Conservation (phyloP, 1,140 invertebrate genomes). For the Lordiphosa mommai region DNA sequence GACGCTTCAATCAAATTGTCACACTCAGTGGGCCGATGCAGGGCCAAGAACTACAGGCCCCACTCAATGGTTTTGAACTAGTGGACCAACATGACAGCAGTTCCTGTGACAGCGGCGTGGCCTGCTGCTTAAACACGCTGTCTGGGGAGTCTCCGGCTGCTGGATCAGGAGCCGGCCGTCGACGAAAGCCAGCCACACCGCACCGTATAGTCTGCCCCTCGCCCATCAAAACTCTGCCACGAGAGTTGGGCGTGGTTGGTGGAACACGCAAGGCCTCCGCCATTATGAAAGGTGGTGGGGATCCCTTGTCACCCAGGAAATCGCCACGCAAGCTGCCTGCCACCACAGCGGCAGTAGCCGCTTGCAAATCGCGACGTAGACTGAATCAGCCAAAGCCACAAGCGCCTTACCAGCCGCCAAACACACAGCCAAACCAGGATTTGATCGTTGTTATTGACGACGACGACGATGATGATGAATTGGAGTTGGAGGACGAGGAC, state of each 20-base stretch:
- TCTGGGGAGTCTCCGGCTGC: slow-evolving; percentile 27
- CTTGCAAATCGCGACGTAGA: slow-evolving; percentile 72
- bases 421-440: slow-evolving; percentile 27
- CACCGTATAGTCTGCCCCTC: slow-evolving; percentile 78
- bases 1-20: slow-evolving; percentile 77
- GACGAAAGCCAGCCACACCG: slow-evolving; percentile 75
- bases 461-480: slow-evolving; percentile 33
- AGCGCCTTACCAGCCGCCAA: slow-evolving; percentile 57
- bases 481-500: slow-evolving; percentile 55
- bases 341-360: slow-evolving; percentile 35
- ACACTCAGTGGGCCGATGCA: slow-evolving; percentile 43
- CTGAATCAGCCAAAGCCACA: slow-evolving; percentile 73
- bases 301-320: slow-evolving; percentile 54
- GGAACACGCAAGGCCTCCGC: slow-evolving; percentile 1
- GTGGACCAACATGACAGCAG: slow-evolving; percentile 70
- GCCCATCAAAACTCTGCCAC: slow-evolving; percentile 62
- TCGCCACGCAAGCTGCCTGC: slow-evolving; percentile 61
- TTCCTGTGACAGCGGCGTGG: slow-evolving; percentile 78
- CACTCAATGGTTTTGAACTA: slow-evolving; percentile 32
- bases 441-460: slow-evolving; percentile 35
- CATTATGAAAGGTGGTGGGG: slow-evolving; percentile 4
- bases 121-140: slow-evolving; percentile 35
- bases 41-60: slow-evolving; percentile 5
- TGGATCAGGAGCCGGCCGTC: slow-evolving; percentile 14
- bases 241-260: slow-evolving; percentile 12